These are phyloP conservation scores for Potamarius usumacintae DNA, from an alignment of 2,113 vertebrate genomes.

Conservation along the genomic window DNA sequence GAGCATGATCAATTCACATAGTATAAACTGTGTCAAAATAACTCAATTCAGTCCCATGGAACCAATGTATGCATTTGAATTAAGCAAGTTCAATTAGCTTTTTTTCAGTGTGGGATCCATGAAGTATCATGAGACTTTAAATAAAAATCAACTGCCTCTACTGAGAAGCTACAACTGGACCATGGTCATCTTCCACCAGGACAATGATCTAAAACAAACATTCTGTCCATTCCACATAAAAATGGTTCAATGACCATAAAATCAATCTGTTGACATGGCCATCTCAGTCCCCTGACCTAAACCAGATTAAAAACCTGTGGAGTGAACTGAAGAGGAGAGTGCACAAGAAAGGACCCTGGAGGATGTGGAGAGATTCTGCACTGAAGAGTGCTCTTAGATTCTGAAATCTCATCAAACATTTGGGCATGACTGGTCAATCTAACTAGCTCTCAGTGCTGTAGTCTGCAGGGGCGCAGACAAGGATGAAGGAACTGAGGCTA, in stretches of 20 bases:
- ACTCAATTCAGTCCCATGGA: background rate
- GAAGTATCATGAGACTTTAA: background rate
- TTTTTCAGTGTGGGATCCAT: background rate
- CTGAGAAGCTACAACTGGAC: background rate
- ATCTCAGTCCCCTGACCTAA: background rate
- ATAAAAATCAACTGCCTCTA: background rate
- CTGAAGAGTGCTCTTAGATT: background rate
- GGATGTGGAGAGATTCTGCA: background rate
- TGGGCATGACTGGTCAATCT: constrained; percentile 1
- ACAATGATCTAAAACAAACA: background rate
- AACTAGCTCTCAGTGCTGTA: background rate
- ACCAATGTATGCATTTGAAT: background rate
- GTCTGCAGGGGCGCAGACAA: constrained; percentile 18
- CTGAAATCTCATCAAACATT: background rate
- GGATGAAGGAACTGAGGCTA: background rate
- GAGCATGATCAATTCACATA: background rate
- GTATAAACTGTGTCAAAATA: background rate
- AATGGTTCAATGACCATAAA: background rate
- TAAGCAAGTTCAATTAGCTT: background rate
- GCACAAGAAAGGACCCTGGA: background rate
- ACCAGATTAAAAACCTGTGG: background rate
- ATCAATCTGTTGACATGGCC: background rate
- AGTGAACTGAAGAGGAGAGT: background rate
- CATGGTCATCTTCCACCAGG: background rate
- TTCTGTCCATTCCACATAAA: background rate